These are phyloP conservation scores for Ptychoptera contaminata DNA, from an alignment of 2,888 invertebrate species.

Conservation along the genomic window DNA sequence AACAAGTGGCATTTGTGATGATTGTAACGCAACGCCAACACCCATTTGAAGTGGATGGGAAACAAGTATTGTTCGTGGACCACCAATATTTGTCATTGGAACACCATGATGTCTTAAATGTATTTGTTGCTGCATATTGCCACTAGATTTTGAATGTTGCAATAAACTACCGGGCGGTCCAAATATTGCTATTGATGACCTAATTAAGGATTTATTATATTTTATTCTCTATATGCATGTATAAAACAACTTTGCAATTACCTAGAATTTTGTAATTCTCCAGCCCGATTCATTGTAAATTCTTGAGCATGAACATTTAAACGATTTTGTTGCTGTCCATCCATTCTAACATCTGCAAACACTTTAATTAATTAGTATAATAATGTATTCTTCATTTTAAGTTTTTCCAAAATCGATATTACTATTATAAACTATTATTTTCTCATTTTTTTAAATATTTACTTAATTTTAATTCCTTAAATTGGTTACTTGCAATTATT, in stretches of 20 bases:
- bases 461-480: no score
- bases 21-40: conserved; percentile 17
- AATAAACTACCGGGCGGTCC: conserved; percentile 19
- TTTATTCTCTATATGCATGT: no score
- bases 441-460: no score
- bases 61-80: conserved; percentile 25
- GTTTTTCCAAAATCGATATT: not conserved
- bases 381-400: no score
- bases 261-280: conserved; percentile 21
- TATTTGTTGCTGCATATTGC: conserved; percentile 37
- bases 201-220: conserved; percentile 11
- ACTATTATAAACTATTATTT: not conserved
- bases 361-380: no score
- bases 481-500: no score
- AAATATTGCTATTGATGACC: conserved; percentile 26
- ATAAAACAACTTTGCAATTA: conserved; percentile 16
- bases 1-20: conserved; percentile 22
- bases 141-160: conserved; percentile 36
- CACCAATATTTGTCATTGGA: conserved; percentile 12
- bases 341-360: conserved; percentile 42
- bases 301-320: conserved; percentile 82
- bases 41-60: conserved; percentile 25
- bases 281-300: conserved; percentile 53
- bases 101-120: conserved; percentile 14
- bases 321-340: conserved; percentile 42